Percentiles rank a stretch among this genome's conserved stretches.
These are phyloP conservation scores for Agapostemon virescens DNA, from an alignment of 2,888 invertebrate species.

Conservation along the genomic window DNA sequence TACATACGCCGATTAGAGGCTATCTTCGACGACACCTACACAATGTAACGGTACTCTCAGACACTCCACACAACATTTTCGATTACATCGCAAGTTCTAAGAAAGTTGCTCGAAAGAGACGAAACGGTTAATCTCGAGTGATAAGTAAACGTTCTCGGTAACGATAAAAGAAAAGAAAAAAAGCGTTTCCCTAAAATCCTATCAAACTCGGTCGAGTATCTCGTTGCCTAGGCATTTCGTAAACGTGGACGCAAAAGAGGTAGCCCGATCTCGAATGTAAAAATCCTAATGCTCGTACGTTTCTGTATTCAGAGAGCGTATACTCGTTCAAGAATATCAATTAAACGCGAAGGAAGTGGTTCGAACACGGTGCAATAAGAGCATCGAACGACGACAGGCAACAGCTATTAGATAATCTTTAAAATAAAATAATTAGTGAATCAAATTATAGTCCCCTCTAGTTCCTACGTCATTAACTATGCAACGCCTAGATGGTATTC, in stretches of 20 bases:
- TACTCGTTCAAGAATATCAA: constrained; percentile 20
- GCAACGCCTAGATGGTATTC: background rate
- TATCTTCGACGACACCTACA: constrained; percentile 8
- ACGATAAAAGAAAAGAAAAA: background rate
- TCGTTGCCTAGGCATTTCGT: background rate
- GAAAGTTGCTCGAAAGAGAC: background rate
- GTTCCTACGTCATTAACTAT: background rate
- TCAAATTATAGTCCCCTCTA: background rate
- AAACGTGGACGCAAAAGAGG: background rate
- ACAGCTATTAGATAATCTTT: constrained; percentile 29
- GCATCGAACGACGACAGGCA: constrained; percentile 37
- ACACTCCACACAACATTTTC: background rate
- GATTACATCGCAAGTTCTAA: background rate
- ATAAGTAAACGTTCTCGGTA: background rate
- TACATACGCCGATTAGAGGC: background rate
- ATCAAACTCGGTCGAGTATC: background rate
- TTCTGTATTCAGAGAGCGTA: background rate
- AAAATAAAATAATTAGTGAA: constrained; percentile 42
- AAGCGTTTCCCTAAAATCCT: background rate
- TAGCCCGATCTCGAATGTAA: constrained; percentile 14
- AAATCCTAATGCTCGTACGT: constrained; percentile 8
- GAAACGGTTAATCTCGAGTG: background rate
- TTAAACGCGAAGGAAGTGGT: constrained; percentile 16
- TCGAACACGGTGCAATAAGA: constrained; percentile 33
- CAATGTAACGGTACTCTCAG: background rate